Conservation (phyloP, 2,888 invertebrate genomes). For the Epinotia ramella region DNA sequence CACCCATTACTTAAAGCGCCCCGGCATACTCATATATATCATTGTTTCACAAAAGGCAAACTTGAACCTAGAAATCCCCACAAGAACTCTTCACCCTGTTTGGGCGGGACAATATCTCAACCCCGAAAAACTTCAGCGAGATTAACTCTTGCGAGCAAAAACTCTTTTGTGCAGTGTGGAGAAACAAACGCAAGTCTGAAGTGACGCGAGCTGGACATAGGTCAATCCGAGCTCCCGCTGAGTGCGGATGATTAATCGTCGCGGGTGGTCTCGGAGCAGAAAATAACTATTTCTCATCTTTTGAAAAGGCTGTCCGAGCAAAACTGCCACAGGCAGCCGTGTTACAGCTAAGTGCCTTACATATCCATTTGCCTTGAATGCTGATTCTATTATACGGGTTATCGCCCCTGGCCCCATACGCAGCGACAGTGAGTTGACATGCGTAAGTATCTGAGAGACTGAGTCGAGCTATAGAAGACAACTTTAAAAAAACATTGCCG, state of each 20-base stretch:
- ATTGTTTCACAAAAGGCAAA: constrained; percentile 12
- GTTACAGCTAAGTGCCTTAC: constrained; percentile 68
- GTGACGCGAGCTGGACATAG: constrained; percentile 65
- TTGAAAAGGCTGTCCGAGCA: constrained; percentile 71
- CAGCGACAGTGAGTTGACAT: constrained; percentile 24
- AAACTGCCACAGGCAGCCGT: constrained; percentile 74
- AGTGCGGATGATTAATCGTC: constrained; percentile 76
- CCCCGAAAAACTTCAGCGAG: constrained; percentile 45
- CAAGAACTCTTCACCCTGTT: constrained; percentile 26
- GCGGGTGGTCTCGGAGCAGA: constrained; percentile 69
- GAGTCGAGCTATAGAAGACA: background rate
- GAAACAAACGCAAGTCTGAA: constrained; percentile 57
- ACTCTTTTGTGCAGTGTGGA: constrained; percentile 47
- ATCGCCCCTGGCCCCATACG: constrained; percentile 43
- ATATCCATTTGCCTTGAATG: constrained; percentile 63
- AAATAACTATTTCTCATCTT: constrained; percentile 82
- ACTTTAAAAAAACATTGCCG: background rate
- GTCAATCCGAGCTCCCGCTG: constrained; percentile 74
- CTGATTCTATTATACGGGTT: constrained; percentile 58
- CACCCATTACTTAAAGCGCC: constrained; percentile 10
- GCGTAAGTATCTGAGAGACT: background rate
- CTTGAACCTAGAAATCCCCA: background rate
- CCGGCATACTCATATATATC: constrained; percentile 6
- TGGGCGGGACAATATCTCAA: constrained; percentile 35
- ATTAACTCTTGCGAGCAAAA: constrained; percentile 53